phyloP scores from a whole-genome alignment of 2,113 vertebrate species.

The Thinocorus orbignyianus region DNA sequence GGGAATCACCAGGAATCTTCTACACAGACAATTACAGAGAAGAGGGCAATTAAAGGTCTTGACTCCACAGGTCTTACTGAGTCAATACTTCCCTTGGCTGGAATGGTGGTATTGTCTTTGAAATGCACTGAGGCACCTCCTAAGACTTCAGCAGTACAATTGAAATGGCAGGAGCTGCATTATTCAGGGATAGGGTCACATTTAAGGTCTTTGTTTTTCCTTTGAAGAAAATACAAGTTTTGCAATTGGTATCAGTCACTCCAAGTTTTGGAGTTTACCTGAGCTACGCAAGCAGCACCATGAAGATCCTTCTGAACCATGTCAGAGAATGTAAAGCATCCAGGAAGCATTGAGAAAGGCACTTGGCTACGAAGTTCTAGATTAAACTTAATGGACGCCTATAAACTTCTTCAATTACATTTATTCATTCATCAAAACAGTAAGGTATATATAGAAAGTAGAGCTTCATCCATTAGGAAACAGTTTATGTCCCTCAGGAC shows the following conservation, averaged over 20 bases:
- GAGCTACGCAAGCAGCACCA: not conserved
- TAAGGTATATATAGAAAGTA: not conserved
- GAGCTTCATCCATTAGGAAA: not conserved
- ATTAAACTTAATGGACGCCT: not conserved
- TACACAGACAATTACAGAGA: not conserved
- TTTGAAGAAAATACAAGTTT: not conserved
- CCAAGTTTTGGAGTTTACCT: not conserved
- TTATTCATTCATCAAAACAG: not conserved
- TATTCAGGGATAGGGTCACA: not conserved
- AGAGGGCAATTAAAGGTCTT: not conserved
- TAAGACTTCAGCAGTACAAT: not conserved
- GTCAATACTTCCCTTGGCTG: not conserved
- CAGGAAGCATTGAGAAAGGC: not conserved
- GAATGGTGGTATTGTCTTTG: not conserved
- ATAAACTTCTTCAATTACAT: not conserved
- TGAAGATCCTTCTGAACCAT: fast-evolving
- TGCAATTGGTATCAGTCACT: not conserved
- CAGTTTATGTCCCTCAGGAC: not conserved
- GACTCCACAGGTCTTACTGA: not conserved
- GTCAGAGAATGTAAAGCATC: not conserved
- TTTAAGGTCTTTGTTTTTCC: not conserved
- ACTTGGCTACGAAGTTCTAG: not conserved
- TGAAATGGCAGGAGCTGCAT: not conserved
- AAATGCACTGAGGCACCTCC: not conserved
- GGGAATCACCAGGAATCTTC: not conserved